Base-by-base conservation (phyloP, 2,113 vertebrate genomes). In the Equus przewalskii region DNA sequence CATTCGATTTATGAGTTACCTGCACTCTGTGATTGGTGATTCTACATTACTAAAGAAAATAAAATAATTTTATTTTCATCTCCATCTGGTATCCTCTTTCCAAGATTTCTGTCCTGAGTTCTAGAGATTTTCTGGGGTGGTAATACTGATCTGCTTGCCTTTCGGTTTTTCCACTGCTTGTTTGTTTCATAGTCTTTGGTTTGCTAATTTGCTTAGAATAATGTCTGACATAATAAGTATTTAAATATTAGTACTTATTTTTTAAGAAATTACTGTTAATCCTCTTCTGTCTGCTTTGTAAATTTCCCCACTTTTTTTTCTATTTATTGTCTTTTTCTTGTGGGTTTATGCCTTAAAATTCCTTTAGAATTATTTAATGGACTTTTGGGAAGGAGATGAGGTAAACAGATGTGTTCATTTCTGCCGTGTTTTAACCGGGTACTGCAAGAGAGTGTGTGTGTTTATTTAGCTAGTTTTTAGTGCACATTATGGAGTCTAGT, bases 181-280 rank as follows among this genome's bases (percentile, higher is more conserved):
- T 82, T 96, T 78, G 21, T 85, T 94, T 81, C 24, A 60, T 46
- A 87, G 30, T 79, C 9, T 80, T 81, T 79, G 30, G 33, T 54
- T 79, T 88, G 73, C 56, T 84, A 18, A 49, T 84, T 97, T 95
- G 62, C 54, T 89, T 84, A 78, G 56, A 94, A 72, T 46, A 93
- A 62, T 87, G 5, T 78, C 67, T 87, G 24, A 30, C 8, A 28
- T 12, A 62, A 33, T 49, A 75, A 46, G 33, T 36, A 83, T 78
- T 89, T 86, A 81, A 46, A 8, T 70, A 69, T 62, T 83, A 14
- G 16, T 51, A 73, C 24, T 73, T 82, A 88, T 94, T 81, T 22
- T 89, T 81, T 16, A 86, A 41, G 36, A 41, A 72, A 54, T 79
- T 58, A 33, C 30, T 86, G 11, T 36, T 44, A 64, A 1, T 49